These are phyloP conservation scores for Marronus borbonicus DNA, from an alignment of 2,888 invertebrate genomes.

Conservation along the genomic window DNA sequence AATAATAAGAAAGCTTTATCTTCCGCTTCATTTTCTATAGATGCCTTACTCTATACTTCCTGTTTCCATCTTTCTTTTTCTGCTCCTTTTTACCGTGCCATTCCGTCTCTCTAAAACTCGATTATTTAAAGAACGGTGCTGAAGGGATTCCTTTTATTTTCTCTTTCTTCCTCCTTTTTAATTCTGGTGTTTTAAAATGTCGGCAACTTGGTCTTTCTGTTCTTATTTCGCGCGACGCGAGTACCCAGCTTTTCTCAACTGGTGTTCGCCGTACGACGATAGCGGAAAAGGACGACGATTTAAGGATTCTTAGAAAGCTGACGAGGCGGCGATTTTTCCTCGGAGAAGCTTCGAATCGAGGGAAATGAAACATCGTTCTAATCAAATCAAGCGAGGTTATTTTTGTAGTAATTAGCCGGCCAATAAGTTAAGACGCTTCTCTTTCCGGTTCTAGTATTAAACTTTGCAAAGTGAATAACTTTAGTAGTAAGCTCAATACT, in stretches of 20 bases:
- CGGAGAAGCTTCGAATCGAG: not conserved
- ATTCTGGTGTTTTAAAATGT: constrained; percentile 11
- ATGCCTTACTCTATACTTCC: not conserved
- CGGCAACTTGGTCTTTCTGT: not conserved
- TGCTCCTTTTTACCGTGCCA: not conserved
- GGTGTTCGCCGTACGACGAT: not conserved
- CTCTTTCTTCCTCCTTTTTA: not conserved
- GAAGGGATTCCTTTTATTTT: not conserved
- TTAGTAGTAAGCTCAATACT: no score
- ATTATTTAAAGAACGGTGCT: not conserved
- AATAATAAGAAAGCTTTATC: not conserved
- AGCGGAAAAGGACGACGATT: constrained; percentile 1
- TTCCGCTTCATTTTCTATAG: not conserved
- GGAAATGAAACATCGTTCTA: not conserved
- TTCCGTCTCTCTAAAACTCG: not conserved
- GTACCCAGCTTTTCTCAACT: not conserved
- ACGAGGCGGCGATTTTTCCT: constrained; percentile 15
- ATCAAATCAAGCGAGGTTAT: not conserved
- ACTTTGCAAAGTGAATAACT: no score
- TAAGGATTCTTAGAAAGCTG: constrained; percentile 8
- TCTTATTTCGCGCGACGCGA: not conserved
- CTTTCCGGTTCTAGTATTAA: not conserved
- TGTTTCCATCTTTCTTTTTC: not conserved
- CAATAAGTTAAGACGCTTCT: not conserved
- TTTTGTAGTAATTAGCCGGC: not conserved